phyloP scores from a whole-genome alignment of 1,140 invertebrate species.

The Dendroctonus valens region DNA sequence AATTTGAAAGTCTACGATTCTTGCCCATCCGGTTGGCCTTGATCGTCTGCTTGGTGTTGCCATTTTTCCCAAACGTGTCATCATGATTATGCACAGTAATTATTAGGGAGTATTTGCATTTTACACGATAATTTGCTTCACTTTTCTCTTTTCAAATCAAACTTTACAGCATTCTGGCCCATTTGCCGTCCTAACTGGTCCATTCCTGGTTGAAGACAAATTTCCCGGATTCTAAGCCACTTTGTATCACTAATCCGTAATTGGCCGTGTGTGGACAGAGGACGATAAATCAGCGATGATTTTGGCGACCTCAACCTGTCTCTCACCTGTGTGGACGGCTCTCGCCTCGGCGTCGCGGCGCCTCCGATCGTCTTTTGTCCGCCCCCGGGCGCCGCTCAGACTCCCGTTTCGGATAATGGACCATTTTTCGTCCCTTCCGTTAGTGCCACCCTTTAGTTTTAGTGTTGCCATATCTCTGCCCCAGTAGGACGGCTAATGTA shows the following conservation, averaged over 20 bases:
- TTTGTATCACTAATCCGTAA: no score
- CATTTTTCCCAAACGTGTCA: no score
- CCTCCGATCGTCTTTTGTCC: slow-evolving; percentile 33
- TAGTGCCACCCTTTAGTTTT: slow-evolving; percentile 27
- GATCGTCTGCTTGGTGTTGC: neutral
- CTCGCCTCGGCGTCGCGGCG: slow-evolving; percentile 25
- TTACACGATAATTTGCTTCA: no score
- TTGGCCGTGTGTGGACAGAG: no score
- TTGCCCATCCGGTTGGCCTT: neutral
- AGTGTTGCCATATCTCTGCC: neutral
- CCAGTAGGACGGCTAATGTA: slow-evolving; percentile 1
- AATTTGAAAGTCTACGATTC: slow-evolving; percentile 1
- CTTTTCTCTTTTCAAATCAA: no score
- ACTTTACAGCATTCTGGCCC: no score
- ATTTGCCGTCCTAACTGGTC: no score
- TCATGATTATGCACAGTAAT: no score
- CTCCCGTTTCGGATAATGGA: slow-evolving; percentile 33
- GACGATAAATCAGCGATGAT: slow-evolving; percentile 3
- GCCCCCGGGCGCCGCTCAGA: slow-evolving; percentile 31
- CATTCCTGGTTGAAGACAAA: no score
- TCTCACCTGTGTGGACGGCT: slow-evolving; percentile 24
- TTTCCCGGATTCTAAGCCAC: no score
- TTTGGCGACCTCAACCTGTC: slow-evolving; percentile 7
- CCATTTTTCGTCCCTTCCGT: slow-evolving; percentile 34
- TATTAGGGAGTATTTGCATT: neutral